Conservation (phyloP, 2,113 vertebrate genomes). For the Ictalurus furcatus region DNA sequence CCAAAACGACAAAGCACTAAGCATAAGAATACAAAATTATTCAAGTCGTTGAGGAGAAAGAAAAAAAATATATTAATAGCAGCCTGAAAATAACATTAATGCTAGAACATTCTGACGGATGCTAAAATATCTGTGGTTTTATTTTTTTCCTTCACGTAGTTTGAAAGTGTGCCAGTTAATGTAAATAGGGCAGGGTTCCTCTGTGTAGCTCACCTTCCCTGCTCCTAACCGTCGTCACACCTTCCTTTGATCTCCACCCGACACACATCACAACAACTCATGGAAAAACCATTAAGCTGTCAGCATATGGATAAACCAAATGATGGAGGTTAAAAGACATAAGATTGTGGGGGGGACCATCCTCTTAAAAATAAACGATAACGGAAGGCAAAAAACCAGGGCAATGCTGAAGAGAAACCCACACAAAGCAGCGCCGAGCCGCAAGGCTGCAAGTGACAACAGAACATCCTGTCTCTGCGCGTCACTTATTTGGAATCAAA, state of each 20-base stretch:
- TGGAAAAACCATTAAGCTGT: slow-evolving; percentile 58
- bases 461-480: slow-evolving; percentile 63
- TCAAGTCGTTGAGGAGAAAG: not conserved
- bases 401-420: slow-evolving; percentile 48
- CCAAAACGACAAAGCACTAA: not conserved
- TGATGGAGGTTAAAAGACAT: slow-evolving; percentile 47
- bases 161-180: slow-evolving; percentile 27
- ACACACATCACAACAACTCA: slow-evolving; percentile 59
- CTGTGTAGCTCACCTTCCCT: slow-evolving; percentile 46
- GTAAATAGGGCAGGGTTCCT: slow-evolving; percentile 33
- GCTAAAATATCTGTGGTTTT: not conserved
- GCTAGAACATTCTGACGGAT: not conserved
- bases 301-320: slow-evolving; percentile 48
- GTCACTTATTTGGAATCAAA: slow-evolving; percentile 66
- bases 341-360: not conserved
- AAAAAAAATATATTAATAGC: not conserved
- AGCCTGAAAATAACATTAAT: not conserved
- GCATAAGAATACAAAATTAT: not conserved
- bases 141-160: not conserved
- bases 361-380: slow-evolving; percentile 50
- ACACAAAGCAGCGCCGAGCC: slow-evolving; percentile 49
- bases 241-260: slow-evolving; percentile 61
- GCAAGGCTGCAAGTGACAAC: slow-evolving; percentile 54
- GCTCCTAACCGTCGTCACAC: slow-evolving; percentile 43
- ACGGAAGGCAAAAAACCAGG: slow-evolving; percentile 47